Evolutionary conservation across 2,113 vertebrate species (phyloP).

Genomic region (Apodemus sylvaticus): DNA sequence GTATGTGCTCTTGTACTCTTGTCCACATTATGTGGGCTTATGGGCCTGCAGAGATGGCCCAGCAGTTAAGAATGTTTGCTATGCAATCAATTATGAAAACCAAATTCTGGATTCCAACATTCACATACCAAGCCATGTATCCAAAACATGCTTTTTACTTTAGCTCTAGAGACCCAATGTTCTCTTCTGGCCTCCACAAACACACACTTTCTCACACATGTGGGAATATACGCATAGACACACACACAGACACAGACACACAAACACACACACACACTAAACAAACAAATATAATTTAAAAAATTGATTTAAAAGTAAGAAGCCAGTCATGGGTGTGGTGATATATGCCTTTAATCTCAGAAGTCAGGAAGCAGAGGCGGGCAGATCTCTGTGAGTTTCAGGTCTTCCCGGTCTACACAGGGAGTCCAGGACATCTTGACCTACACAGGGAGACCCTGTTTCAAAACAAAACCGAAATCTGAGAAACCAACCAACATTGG

Average conservation of each 20-base stretch:
- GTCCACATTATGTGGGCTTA: slow-evolving; percentile 2
- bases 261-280: background rate
- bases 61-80: background rate
- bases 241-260: background rate
- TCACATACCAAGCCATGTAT: background rate
- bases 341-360: background rate
- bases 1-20: background rate
- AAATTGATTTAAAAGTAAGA: background rate
- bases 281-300: background rate
- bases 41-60: background rate
- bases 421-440: background rate
- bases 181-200: background rate
- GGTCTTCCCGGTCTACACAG: background rate
- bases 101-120: background rate
- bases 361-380: background rate
- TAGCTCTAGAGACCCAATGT: background rate
- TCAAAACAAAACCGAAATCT: background rate
- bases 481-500: background rate
- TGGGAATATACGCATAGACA: background rate
- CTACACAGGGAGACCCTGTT: background rate
- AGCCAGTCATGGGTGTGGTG: background rate
- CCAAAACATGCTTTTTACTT: background rate
- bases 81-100: too few species aligned
- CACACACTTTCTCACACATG: background rate
- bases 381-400: background rate